Percentiles rank a stretch among this genome's conserved stretches.
These are phyloP conservation scores for Circaetus cinerascens DNA, from an alignment of 2,113 vertebrate species.

Conservation along the genomic window DNA sequence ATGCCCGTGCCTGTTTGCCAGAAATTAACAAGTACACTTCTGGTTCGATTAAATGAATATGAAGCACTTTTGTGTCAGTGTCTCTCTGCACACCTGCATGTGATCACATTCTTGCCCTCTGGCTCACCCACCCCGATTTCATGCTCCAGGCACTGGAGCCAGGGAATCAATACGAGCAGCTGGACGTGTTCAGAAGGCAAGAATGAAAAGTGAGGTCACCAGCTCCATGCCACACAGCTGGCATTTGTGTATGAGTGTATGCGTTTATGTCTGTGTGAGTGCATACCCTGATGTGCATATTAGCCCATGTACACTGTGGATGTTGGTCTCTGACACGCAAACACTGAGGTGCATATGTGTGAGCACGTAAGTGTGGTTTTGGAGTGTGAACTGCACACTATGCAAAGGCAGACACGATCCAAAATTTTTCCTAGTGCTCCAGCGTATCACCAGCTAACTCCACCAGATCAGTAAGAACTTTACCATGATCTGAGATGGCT, in stretches of 20 bases:
- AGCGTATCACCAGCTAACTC: not conserved
- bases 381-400: not conserved
- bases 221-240: not conserved
- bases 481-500: not conserved
- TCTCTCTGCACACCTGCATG: not conserved
- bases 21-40: not conserved
- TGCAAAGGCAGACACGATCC: not conserved
- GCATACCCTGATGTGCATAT: not conserved
- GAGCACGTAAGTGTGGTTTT: rapidly evolving
- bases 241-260: not conserved
- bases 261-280: not conserved
- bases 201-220: not conserved
- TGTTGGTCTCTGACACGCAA: not conserved
- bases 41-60: constrained; percentile 20
- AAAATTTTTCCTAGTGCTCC: not conserved
- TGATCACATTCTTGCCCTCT: not conserved
- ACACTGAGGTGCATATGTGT: not conserved
- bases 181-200: not conserved
- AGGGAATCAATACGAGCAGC: not conserved
- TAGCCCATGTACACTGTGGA: not conserved
- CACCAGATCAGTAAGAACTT: not conserved
- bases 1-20: not conserved
- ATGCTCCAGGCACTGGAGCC: not conserved
- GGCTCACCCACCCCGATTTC: not conserved
- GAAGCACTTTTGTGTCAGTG: constrained; percentile 2